A percentile compares a stretch with the other conserved stretches of the same genome.
Conservation (phyloP, 2,113 vertebrate genomes). For the Dissostichus mawsoni region DNA sequence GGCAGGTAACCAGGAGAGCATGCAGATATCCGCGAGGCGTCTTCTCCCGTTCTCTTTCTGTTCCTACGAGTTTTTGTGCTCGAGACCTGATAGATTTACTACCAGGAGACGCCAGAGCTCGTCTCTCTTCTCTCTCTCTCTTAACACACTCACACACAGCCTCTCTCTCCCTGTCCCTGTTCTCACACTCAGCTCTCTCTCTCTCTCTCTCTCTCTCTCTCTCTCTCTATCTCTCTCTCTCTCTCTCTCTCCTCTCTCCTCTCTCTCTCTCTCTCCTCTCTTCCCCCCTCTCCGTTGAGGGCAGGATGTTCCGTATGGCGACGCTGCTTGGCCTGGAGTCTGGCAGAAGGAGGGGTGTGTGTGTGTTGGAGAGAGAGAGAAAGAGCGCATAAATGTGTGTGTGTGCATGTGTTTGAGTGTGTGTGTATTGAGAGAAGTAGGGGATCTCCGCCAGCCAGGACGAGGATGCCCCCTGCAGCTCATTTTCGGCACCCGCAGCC, state of each 20-base stretch:
- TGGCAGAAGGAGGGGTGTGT: conserved; percentile 64
- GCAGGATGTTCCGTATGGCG: conserved; percentile 84
- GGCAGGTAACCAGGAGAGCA: conserved; percentile 45
- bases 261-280: conserved; percentile 72
- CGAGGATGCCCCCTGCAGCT: conserved; percentile 85
- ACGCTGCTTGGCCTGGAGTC: conserved; percentile 76
- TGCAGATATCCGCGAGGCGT: conserved; percentile 51
- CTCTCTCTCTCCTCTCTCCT: conserved; percentile 70
- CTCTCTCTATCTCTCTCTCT: conserved; percentile 69
- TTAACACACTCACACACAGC: too few relatives aligned
- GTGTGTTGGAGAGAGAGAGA: background rate
- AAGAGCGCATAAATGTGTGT: background rate
- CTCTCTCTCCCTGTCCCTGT: conserved; percentile 27
- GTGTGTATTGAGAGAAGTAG: background rate
- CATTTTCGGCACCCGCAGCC: conserved; percentile 56
- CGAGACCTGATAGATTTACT: conserved; percentile 72
- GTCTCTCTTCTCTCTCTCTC: conserved; percentile 62
- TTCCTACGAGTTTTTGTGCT: conserved; percentile 56
- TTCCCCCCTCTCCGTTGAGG: conserved; percentile 73
- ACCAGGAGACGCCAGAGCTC: conserved; percentile 69
- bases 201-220: conserved; percentile 69
- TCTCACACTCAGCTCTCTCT: conserved; percentile 31
- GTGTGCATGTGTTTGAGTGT: conserved; percentile 30
- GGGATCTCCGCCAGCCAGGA: conserved; percentile 57
- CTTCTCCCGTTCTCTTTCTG: conserved; percentile 29